These are phyloP conservation scores for Sinonovacula constricta DNA, from an alignment of 1,140 invertebrate genomes.

Conservation along the genomic window DNA sequence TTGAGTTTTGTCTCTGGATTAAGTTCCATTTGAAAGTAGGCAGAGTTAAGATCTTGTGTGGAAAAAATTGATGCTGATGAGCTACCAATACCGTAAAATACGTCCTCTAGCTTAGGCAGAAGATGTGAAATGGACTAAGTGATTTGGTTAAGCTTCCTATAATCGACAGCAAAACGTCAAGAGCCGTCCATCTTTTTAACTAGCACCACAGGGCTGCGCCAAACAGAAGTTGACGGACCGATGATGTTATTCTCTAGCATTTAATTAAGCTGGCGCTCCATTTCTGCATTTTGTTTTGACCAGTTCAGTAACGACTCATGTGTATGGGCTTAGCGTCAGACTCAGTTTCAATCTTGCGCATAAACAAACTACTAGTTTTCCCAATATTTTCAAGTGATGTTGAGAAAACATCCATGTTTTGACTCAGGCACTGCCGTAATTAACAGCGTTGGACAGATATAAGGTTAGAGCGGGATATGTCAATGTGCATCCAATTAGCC, in stretches of 20 bases:
- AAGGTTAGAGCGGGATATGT: constrained; percentile 27
- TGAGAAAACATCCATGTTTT: constrained; percentile 51
- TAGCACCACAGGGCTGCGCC: too few species aligned
- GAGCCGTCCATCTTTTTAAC: constrained; percentile 44
- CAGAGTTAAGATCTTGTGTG: neutral
- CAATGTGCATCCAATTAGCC: neutral
- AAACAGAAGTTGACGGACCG: neutral
- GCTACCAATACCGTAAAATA: too few species aligned
- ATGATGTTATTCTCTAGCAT: constrained; percentile 23
- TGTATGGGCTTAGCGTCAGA: too few species aligned
- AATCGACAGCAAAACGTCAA: constrained; percentile 54
- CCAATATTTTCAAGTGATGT: constrained; percentile 45
- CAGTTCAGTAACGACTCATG: too few species aligned
- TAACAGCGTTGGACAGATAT: constrained; percentile 6
- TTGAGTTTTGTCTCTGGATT: constrained; percentile 26
- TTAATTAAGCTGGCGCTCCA: constrained; percentile 37
- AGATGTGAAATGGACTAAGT: too few species aligned
- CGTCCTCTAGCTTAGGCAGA: too few species aligned
- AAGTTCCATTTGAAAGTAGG: constrained; percentile 25
- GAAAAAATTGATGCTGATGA: too few species aligned
- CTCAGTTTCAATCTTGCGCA: too few species aligned
- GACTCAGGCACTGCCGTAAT: constrained; percentile 27
- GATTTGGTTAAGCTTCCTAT: constrained; percentile 48
- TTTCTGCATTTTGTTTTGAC: constrained; percentile 1
- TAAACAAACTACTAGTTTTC: constrained; percentile 44